Evolutionary conservation across 2,113 vertebrate genomes (phyloP).

Genomic region (Toxotes jaculatrix): DNA sequence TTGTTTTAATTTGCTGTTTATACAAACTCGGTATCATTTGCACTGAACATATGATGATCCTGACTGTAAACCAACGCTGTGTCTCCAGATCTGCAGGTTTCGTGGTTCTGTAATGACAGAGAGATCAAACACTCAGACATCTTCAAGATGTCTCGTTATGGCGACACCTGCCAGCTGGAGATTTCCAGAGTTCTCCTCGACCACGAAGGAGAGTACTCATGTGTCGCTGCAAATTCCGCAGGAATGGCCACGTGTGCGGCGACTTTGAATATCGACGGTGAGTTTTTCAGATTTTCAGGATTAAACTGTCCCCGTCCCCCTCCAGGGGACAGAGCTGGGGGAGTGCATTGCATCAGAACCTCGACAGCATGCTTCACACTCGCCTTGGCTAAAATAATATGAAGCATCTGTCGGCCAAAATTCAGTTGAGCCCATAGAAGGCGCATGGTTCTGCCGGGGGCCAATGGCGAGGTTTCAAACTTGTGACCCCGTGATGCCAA

Average conservation of each 20-base stretch:
- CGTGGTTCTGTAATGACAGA: slow-evolving; percentile 92
- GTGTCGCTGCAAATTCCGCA: slow-evolving; percentile 90
- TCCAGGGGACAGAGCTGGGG: neutral
- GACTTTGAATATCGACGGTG: slow-evolving; percentile 90
- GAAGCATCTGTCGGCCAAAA: slow-evolving; percentile 78
- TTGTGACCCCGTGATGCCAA: slow-evolving; percentile 61
- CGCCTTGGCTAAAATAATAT: slow-evolving; percentile 78
- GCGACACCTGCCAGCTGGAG: slow-evolving; percentile 91
- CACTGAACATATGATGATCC: neutral
- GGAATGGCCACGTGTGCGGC: slow-evolving; percentile 93
- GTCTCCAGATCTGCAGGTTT: slow-evolving; percentile 89
- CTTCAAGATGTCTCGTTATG: slow-evolving; percentile 93
- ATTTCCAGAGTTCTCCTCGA: slow-evolving; percentile 88
- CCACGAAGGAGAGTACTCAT: slow-evolving; percentile 92
- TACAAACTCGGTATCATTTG: neutral
- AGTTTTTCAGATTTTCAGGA: slow-evolving; percentile 16
- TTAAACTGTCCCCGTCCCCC: neutral
- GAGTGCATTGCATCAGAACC: neutral
- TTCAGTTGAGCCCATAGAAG: slow-evolving; percentile 85
- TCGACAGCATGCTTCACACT: neutral
- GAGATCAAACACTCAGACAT: slow-evolving; percentile 91
- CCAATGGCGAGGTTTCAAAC: slow-evolving; percentile 87
- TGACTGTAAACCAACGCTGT: neutral
- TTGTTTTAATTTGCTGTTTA: neutral
- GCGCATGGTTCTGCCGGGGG: slow-evolving; percentile 83